Evolutionary conservation across 64 coral and sea anemone species (phyloP).

Genomic region (Montipora efflorescens): DNA sequence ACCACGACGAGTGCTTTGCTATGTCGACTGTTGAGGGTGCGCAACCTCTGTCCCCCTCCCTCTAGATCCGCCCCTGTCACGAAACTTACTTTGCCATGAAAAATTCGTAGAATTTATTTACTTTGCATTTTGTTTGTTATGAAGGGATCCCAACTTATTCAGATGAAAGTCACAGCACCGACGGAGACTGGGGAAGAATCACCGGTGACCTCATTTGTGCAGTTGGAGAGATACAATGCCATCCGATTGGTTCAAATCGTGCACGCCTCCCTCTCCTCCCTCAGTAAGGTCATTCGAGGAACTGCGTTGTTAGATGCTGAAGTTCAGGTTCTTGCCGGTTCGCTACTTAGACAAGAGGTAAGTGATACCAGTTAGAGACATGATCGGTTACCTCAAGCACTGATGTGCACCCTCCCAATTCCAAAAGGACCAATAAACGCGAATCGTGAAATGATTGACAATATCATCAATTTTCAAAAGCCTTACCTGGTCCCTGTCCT

Average conservation of each 20-base stretch:
- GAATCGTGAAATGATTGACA: no score
- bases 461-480: no score
- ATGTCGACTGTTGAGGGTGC: no score
- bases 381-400: no score
- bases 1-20: no score
- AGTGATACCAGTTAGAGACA: neutral
- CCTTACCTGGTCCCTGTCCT: no score
- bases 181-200: constrained; percentile 94
- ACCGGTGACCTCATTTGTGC: constrained; percentile 95
- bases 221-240: constrained; percentile 92
- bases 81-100: neutral
- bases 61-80: neutral
- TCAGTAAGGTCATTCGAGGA: constrained; percentile 96
- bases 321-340: constrained; percentile 84
- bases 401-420: no score
- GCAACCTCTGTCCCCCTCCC: no score
- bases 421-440: no score
- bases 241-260: constrained; percentile 92
- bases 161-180: constrained; percentile 90
- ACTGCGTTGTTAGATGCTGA: constrained; percentile 86
- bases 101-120: neutral
- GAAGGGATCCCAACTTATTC: constrained; percentile 96
- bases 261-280: constrained; percentile 88
- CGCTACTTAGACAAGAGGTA: constrained; percentile 96
- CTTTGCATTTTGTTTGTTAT: neutral